Conservation (phyloP, 1,140 invertebrate genomes). For the Eueides isabella region DNA sequence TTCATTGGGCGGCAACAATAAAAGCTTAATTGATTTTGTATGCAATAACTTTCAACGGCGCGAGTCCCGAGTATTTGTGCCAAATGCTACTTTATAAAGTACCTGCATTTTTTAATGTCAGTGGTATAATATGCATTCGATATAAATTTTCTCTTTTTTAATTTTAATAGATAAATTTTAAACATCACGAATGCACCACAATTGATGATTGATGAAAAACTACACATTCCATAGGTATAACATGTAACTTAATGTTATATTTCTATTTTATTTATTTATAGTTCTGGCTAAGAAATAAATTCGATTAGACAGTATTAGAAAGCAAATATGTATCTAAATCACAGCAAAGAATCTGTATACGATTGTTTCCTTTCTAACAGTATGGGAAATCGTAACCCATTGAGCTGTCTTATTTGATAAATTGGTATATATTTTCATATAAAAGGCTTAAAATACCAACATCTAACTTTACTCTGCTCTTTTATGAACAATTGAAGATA, state of each 20-base stretch:
- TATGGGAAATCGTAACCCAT: constrained; percentile 50
- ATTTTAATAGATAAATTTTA: background rate
- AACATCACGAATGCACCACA: background rate
- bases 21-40: constrained; percentile 61
- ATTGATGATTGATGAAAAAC: no score
- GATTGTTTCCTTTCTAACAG: constrained; percentile 48
- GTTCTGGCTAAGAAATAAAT: background rate
- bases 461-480: constrained; percentile 37
- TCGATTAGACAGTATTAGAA: background rate
- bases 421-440: constrained; percentile 64
- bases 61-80: constrained; percentile 15
- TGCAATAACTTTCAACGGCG: constrained; percentile 50
- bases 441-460: constrained; percentile 53
- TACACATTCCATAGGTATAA: no score
- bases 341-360: background rate
- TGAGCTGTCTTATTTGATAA: constrained; percentile 63
- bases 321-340: background rate
- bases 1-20: constrained; percentile 46
- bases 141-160: background rate
- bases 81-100: constrained; percentile 24
- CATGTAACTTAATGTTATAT: no score
- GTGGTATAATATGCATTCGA: background rate
- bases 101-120: constrained; percentile 6
- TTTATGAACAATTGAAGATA: background rate
- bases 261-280: background rate